Evolutionary conservation across 2,113 vertebrate genomes (phyloP), one percentile per base, ranked within the genome.

Genomic region (Forbesichthys agassizii): DNA sequence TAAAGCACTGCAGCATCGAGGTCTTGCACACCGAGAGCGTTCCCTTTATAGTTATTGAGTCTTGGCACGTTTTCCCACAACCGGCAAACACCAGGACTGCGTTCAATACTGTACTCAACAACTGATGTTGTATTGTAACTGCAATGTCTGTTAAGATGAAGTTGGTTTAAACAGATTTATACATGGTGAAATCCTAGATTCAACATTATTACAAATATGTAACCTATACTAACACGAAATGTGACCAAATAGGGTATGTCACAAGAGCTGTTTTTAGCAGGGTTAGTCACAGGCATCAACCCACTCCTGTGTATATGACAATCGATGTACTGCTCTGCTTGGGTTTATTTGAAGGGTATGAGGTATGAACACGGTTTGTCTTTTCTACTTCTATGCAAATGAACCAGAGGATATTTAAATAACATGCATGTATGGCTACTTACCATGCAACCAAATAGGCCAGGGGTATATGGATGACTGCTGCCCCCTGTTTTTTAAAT

Each of bases 281-380:
- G 83, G 89, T 89, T 90, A 90, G 88, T 89, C 89, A 90, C 86
- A 81, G 82, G 72, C 49, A 87, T 48, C 83, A 85, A 59, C 84
- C 86, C 83, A 84, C 87, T 81, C 87, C 83, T 79, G 82, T 69
- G 75, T 33, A 42, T 42, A 64, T 78, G 80, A 88, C 82, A 84
- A 83, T 79, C 82, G 74, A 80, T 79, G 27, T 58, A 7, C 36
- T 42, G 36, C 36, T 42, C 36, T 42, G 36, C 36, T 42, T 42
- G 36, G 4, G 54, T 56, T 56, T 20, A 56, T n/a, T 56, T 9
- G 54, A 56, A n/a, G 16, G 16, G 54, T 42, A 42, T 42, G 36
- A 42, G 27, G 27, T 27, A 42, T 8, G 36, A 27, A 27, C 36
- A 42, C 36, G 7, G 36, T 6, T 42, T 42, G 36, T 42, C 36